A percentile compares a stretch with the other conserved stretches of the same genome.
These are phyloP conservation scores for Horisme vitalbata DNA, from an alignment of 2,888 invertebrate species.

Conservation along the genomic window DNA sequence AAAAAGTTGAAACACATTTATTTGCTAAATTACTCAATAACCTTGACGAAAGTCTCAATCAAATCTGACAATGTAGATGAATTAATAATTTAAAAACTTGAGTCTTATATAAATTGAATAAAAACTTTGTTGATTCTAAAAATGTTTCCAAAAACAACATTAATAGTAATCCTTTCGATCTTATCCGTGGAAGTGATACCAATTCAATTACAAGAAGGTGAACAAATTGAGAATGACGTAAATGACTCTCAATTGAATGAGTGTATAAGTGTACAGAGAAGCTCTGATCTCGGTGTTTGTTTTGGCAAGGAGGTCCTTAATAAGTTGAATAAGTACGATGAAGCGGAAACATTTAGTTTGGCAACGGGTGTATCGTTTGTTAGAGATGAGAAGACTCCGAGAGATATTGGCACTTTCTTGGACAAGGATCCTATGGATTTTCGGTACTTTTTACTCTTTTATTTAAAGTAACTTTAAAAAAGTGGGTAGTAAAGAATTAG, in stretches of 20 bases:
- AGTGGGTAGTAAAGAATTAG: too few species aligned
- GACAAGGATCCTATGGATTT: constrained; percentile 90
- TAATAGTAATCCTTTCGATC: constrained; percentile 29
- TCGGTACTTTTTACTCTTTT: constrained; percentile 71
- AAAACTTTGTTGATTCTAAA: too few species aligned
- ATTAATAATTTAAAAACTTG: too few species aligned
- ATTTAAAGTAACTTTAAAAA: too few species aligned
- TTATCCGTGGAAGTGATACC: constrained; percentile 58
- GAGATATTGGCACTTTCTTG: constrained; percentile 86
- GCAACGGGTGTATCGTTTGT: constrained; percentile 85
- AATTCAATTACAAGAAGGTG: constrained; percentile 68
- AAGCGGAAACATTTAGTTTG: constrained; percentile 85
- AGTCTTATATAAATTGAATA: too few species aligned
- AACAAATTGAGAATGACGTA: constrained; percentile 61
- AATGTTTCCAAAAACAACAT: constrained; percentile 33
- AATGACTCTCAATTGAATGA: constrained; percentile 64
- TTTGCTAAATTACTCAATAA: too few species aligned
- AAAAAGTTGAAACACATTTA: too few species aligned
- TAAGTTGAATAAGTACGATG: constrained; percentile 85
- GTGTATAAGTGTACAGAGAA: constrained; percentile 63
- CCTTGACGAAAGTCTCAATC: too few species aligned
- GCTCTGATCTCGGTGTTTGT: constrained; percentile 83
- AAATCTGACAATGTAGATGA: too few species aligned
- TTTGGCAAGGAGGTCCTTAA: constrained; percentile 87
- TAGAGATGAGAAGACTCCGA: constrained; percentile 85